These are phyloP conservation scores for Heliconius aoede DNA, from an alignment of 2,888 invertebrate genomes.

Conservation along the genomic window DNA sequence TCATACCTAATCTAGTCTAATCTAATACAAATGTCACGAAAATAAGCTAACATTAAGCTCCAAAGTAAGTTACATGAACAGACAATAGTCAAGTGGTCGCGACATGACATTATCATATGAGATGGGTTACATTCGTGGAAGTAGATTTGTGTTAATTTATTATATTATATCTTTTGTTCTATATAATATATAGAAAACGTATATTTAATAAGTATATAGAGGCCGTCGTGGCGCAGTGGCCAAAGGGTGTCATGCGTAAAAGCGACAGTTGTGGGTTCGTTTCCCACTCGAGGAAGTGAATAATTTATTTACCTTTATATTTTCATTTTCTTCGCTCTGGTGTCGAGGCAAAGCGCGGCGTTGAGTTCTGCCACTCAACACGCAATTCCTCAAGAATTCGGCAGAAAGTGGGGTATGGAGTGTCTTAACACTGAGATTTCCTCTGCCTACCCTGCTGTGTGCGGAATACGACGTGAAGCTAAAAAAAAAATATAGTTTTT, in stretches of 20 bases:
- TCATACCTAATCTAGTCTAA: background rate
- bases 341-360: too few species aligned
- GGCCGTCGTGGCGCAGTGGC: background rate
- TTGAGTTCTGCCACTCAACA: too few species aligned
- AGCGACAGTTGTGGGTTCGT: background rate
- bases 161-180: background rate
- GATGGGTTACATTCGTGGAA: constrained; percentile 30
- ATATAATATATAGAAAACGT: background rate
- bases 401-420: too few species aligned
- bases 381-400: too few species aligned
- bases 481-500: too few species aligned
- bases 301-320: too few species aligned
- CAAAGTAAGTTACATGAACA: constrained; percentile 18
- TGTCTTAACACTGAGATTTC: too few species aligned
- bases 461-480: too few species aligned
- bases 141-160: constrained; percentile 21
- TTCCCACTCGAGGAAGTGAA: too few species aligned
- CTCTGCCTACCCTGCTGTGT: background rate
- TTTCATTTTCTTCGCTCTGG: too few species aligned
- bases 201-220: too few species aligned
- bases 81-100: constrained; percentile 27
- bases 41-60: constrained; percentile 11
- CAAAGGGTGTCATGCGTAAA: too few species aligned
- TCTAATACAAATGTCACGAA: constrained; percentile 18
- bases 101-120: constrained; percentile 39